Conservation (phyloP, 2,113 vertebrate genomes). For the Oncorhynchus mykiss region DNA sequence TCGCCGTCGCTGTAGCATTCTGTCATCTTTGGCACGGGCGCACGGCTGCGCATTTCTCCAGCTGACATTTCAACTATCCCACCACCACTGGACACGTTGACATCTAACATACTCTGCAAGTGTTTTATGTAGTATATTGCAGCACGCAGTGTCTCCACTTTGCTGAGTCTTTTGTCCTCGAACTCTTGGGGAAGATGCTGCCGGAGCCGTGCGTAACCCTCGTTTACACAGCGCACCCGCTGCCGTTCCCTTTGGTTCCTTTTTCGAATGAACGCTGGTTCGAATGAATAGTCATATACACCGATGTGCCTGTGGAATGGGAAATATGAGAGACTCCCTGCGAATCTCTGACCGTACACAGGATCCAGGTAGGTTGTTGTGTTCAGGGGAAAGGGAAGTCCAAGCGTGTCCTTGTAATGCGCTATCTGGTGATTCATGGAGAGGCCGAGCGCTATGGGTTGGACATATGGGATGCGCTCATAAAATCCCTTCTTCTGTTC, state of each 20-base stretch:
- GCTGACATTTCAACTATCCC: slow-evolving; percentile 37
- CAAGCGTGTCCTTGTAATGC: slow-evolving; percentile 61
- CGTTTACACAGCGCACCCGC: slow-evolving; percentile 90
- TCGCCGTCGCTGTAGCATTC: slow-evolving; percentile 83
- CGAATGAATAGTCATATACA: slow-evolving; percentile 76
- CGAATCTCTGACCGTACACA: slow-evolving; percentile 50
- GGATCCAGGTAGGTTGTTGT: slow-evolving; percentile 59
- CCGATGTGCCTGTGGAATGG: slow-evolving; percentile 73
- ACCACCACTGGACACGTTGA: slow-evolving; percentile 50
- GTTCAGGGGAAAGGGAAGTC: slow-evolving; percentile 69
- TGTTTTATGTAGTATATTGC: slow-evolving; percentile 91
- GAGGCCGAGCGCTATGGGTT: slow-evolving; percentile 55
- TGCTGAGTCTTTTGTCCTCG: slow-evolving; percentile 86
- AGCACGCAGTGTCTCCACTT: slow-evolving; percentile 90
- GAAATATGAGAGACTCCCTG: slow-evolving; percentile 66
- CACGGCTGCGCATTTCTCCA: slow-evolving; percentile 34
- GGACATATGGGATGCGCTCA: slow-evolving; percentile 62
- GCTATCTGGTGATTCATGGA: slow-evolving; percentile 44
- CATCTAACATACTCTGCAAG: slow-evolving; percentile 82
- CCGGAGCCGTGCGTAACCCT: slow-evolving; percentile 87
- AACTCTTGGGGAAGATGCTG: slow-evolving; percentile 86
- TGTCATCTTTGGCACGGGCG: slow-evolving; percentile 34
- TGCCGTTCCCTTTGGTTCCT: slow-evolving; percentile 90
- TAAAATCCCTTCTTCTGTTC: slow-evolving; percentile 24
- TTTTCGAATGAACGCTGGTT: slow-evolving; percentile 87